Percentiles rank a stretch among this genome's conserved stretches.
phyloP scores from a whole-genome alignment of 2,888 invertebrate genomes.

The Euplagia quadripunctaria region DNA sequence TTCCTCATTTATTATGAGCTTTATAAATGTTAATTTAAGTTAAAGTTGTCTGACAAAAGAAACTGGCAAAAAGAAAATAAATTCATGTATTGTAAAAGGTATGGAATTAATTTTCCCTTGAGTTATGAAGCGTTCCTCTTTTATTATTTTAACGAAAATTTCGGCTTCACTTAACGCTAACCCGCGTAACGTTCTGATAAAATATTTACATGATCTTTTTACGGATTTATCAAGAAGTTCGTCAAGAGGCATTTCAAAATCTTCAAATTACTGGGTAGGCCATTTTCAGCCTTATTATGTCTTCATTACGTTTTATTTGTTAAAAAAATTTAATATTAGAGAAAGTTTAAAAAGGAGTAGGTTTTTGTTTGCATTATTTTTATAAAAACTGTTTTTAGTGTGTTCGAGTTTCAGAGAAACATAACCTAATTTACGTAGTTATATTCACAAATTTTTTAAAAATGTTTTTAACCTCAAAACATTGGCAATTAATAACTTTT shows the following conservation, averaged over 20 bases:
- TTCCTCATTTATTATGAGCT: constrained; percentile 25
- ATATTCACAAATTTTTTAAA: not conserved
- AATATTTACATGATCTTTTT: constrained; percentile 9
- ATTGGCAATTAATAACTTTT: not conserved
- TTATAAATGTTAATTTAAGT: constrained; percentile 16
- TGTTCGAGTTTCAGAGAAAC: not conserved
- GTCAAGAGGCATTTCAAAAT: not conserved
- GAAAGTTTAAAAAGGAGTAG: not conserved
- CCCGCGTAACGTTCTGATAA: constrained; percentile 3
- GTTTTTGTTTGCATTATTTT: not conserved
- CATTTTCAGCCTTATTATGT: not conserved
- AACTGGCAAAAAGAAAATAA: constrained; percentile 33
- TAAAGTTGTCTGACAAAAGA: constrained; percentile 19
- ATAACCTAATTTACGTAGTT: no score
- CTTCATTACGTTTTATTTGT: not conserved
- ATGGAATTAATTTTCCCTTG: constrained; percentile 29
- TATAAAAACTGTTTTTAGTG: not conserved
- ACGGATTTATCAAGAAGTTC: not conserved
- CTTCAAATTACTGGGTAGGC: not conserved
- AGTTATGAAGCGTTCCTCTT: constrained; percentile 18
- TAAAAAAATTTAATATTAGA: not conserved
- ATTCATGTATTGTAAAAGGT: constrained; percentile 17
- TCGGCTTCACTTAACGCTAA: not conserved
- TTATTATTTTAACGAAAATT: constrained; percentile 18
- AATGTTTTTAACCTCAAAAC: not conserved